Base-by-base conservation (phyloP, 2,888 invertebrate genomes). In the Drosophila koepferae region DNA sequence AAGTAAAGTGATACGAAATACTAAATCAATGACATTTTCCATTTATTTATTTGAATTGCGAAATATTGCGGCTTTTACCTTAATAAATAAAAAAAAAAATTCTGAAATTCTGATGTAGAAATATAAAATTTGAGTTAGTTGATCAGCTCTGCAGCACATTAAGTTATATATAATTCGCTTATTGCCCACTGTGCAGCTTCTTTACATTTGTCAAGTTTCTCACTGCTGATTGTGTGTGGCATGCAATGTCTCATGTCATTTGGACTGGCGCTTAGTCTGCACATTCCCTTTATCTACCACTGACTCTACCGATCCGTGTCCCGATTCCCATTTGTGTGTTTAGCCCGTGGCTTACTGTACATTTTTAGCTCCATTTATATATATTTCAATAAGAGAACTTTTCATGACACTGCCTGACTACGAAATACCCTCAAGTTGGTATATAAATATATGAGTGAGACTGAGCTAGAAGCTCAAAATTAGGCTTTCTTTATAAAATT, bases 311-410 rank as follows among this genome's bases (percentile, higher is more conserved):
- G 38, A 49, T 28, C 38, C 60, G 28, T 40, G 49, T 16, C 10
- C 40, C 48, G 20, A 38, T 49, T 48, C 59, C 31, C 18, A 46
- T 38, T 38, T 59, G 18, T 28, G 44, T 28, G 43, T 40, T 40
- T 40, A 28, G 49, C 61, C 49, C 10, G 28, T 36, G 63, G 51
- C 64, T 38, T 66, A 46, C 40, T 34, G 36, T 48, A 41, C 48
- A 58, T 49, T 20, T 63, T 51, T 60, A 41, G 54, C 31, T 41
- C 7, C 23, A n/a, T 63, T 55, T 60, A 53, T 63, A 51, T 51
- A 51, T 18, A 34, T 34, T 34, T 51, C n/a, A 51, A 34, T 51
- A 18, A 34, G 14, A 34, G 12, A 18, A 8, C 14, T 18, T 18
- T 20, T 18, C 3, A 1, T 14, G 34, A 18, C 34, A 14, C 2